Percentiles rank a stretch among this genome's conserved stretches.
Evolutionary conservation across 2,888 invertebrate genomes (phyloP).

Genomic region (Blastobasis lacticolella): DNA sequence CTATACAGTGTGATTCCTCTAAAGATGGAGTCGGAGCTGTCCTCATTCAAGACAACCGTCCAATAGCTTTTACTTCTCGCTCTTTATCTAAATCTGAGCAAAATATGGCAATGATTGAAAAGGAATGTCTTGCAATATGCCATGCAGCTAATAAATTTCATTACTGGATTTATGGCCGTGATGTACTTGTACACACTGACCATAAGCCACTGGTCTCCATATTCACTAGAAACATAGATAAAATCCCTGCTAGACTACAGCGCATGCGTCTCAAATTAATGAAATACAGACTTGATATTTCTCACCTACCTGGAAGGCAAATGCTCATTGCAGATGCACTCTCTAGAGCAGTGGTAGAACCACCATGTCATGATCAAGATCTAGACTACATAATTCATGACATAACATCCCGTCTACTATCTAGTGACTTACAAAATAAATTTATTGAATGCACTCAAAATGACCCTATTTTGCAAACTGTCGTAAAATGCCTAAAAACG

Average conservation of each 20-base stretch:
- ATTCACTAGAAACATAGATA: constrained; percentile 18
- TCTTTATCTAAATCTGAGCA: not conserved
- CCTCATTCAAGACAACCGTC: not conserved
- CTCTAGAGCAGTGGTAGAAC: constrained; percentile 13
- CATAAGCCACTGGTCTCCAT: constrained; percentile 25
- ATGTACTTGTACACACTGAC: constrained; percentile 19
- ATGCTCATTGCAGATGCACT: constrained; percentile 24
- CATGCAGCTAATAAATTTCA: constrained; percentile 1
- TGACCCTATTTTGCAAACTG: not conserved
- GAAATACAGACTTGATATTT: constrained; percentile 18
- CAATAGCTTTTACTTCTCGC: not conserved
- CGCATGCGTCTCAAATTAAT: constrained; percentile 20
- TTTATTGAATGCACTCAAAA: not conserved
- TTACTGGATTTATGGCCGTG: constrained; percentile 3
- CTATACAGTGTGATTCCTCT: not conserved
- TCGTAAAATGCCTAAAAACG: not conserved
- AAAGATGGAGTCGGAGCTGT: not conserved
- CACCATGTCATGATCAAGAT: not conserved
- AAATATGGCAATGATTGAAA: constrained; percentile 1
- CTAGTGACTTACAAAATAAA: not conserved
- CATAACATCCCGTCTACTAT: not conserved
- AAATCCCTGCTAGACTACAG: constrained; percentile 18
- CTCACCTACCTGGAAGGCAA: constrained; percentile 20
- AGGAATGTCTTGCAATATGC: constrained; percentile 3
- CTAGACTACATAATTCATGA: not conserved